These are phyloP conservation scores for Diceros bicornis DNA, from an alignment of 2,797 vertebrate species.

Conservation along the genomic window DNA sequence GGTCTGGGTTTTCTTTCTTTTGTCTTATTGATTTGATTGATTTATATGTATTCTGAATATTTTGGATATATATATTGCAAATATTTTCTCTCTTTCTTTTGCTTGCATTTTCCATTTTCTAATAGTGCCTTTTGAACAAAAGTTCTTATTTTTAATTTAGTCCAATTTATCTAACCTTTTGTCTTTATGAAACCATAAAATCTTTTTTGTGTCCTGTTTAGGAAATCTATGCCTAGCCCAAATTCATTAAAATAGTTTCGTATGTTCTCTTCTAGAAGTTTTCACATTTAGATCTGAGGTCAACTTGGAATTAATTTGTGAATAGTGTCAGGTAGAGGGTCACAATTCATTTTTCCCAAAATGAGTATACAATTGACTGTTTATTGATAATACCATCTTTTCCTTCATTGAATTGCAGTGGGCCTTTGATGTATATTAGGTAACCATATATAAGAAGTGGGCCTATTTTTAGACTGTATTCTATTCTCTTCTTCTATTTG, in stretches of 20 bases:
- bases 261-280: not conserved
- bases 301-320: not conserved
- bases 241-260: not conserved
- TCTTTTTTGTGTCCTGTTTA: not conserved
- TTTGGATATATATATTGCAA: not conserved
- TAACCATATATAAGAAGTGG: not conserved
- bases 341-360: not conserved
- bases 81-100: not conserved
- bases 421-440: not conserved
- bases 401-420: not conserved
- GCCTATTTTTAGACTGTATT: not conserved
- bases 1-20: not conserved
- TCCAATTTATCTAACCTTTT: not conserved
- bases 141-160: not conserved
- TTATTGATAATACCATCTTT: not conserved
- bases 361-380: not conserved
- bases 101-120: not conserved
- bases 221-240: not conserved
- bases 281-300: not conserved
- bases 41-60: not conserved
- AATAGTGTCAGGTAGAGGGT: not conserved
- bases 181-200: not conserved
- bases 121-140: not conserved
- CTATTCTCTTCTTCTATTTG: not conserved
- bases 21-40: not conserved